Percentiles rank a stretch among this genome's conserved stretches.
phyloP scores from a whole-genome alignment of 1,140 invertebrate genomes.

The Laupala kohalensis region DNA sequence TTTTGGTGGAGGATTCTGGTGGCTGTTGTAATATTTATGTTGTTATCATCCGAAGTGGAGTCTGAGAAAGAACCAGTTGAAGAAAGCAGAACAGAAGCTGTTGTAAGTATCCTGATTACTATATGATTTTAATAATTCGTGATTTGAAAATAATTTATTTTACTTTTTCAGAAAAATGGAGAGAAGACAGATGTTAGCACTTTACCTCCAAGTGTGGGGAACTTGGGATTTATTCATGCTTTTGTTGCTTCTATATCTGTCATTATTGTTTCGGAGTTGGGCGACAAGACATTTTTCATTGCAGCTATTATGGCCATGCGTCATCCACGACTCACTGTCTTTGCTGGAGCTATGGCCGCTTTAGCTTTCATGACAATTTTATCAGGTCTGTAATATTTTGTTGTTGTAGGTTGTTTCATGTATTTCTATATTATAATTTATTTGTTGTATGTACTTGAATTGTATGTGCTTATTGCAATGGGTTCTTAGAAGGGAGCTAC shows the following conservation, averaged over 20 bases:
- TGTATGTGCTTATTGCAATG: too few species aligned
- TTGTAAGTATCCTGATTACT: background rate
- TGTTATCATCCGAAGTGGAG: background rate
- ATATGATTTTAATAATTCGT: too few species aligned
- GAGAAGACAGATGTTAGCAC: background rate
- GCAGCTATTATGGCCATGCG: slow-evolving; percentile 99
- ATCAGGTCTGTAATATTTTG: slow-evolving; percentile 51
- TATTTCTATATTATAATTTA: too few species aligned
- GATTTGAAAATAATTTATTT: background rate
- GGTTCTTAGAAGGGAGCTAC: too few species aligned
- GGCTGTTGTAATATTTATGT: background rate
- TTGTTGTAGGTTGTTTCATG: too few species aligned
- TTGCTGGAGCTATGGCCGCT: slow-evolving; percentile 83
- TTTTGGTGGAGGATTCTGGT: too few species aligned
- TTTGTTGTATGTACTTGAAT: too few species aligned
- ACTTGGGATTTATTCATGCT: slow-evolving; percentile 77
- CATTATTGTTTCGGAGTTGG: slow-evolving; percentile 93
- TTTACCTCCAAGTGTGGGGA: slow-evolving; percentile 12
- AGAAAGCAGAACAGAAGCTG: background rate
- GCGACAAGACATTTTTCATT: slow-evolving; percentile 99
- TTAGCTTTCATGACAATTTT: slow-evolving; percentile 90
- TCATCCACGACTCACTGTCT: slow-evolving; percentile 84
- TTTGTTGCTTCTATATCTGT: slow-evolving; percentile 90
- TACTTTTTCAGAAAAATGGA: background rate
- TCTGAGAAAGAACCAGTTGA: slow-evolving; percentile 9